Evolutionary conservation across 2,797 vertebrate species (phyloP).

Genomic region (Merluccius polli): DNA sequence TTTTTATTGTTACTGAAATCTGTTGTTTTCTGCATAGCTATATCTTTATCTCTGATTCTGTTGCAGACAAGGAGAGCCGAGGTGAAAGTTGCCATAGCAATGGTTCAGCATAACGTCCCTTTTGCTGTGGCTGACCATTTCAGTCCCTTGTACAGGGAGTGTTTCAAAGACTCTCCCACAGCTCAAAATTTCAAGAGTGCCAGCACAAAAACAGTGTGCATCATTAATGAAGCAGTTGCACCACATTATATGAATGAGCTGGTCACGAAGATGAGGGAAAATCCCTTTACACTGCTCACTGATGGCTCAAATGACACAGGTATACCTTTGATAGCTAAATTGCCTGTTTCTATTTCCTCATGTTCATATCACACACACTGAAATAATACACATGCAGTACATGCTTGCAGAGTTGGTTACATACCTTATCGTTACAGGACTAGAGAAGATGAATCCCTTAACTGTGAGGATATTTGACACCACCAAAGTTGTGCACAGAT

Average conservation of each 20-base stretch:
- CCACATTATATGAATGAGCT: conserved; percentile 23
- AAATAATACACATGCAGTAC: not conserved
- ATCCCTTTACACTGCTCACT: conserved; percentile 25
- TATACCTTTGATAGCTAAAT: conserved; percentile 10
- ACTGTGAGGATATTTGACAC: conserved; percentile 13
- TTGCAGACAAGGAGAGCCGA: too few relatives aligned
- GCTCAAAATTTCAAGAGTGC: conserved; percentile 21
- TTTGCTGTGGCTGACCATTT: not conserved
- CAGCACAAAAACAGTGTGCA: conserved; percentile 15
- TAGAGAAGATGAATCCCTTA: conserved; percentile 10
- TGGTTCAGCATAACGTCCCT: not conserved
- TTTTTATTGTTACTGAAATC: too few relatives aligned
- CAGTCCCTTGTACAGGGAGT: conserved; percentile 11
- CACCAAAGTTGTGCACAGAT: conserved; percentile 17
- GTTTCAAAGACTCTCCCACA: conserved; percentile 32
- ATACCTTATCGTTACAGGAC: not conserved
- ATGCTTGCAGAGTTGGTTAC: not conserved
- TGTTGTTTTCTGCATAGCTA: too few relatives aligned
- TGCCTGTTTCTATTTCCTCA: too few relatives aligned
- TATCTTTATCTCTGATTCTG: conserved; percentile 3
- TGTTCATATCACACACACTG: too few relatives aligned
- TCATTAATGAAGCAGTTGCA: conserved; percentile 28
- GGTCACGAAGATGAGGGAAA: conserved; percentile 26
- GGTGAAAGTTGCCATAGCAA: not conserved
- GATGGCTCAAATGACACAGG: conserved; percentile 32